Evolutionary conservation across 2,797 vertebrate species (phyloP).

Genomic region (Champsocephalus esox): DNA sequence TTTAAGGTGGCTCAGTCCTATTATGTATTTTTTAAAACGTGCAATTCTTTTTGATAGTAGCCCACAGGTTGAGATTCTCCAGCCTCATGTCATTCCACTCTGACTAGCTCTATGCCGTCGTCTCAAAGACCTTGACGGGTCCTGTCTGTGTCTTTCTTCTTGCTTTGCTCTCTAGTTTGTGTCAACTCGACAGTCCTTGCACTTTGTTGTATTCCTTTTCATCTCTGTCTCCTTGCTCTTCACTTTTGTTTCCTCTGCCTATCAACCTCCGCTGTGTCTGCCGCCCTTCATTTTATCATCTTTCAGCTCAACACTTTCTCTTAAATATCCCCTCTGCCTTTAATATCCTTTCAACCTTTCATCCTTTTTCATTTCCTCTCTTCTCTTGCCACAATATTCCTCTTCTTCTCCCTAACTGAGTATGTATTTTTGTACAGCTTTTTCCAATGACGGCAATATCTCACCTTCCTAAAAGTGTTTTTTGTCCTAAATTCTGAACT

Average conservation of each 20-base stretch:
- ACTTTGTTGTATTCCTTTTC: conserved; percentile 35
- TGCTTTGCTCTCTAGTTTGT: conserved; percentile 38
- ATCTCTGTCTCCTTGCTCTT: conserved; percentile 38
- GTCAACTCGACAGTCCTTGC: conserved; percentile 45
- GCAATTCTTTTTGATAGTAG: not conserved
- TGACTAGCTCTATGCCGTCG: conserved; percentile 23
- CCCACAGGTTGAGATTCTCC: conserved; percentile 5
- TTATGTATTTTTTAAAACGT: conserved; percentile 3
- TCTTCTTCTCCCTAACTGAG: not conserved
- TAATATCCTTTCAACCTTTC: conserved; percentile 14
- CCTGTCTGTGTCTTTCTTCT: conserved; percentile 30
- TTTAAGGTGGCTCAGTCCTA: not conserved
- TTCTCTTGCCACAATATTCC: not conserved
- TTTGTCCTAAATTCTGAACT: conserved; percentile 4
- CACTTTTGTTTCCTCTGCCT: conserved; percentile 31
- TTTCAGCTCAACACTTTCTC: conserved; percentile 1
- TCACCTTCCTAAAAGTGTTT: conserved; percentile 2
- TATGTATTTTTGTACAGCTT: not conserved
- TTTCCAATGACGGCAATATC: conserved; percentile 9
- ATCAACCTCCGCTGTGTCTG: not conserved
- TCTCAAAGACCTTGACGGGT: conserved; percentile 42
- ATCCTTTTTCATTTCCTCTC: conserved; percentile 5
- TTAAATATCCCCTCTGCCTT: not conserved
- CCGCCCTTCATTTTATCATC: conserved; percentile 18
- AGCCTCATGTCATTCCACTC: conserved; percentile 34